A percentile compares a stretch with the other conserved stretches of the same genome.
Conservation (phyloP, 2,888 invertebrate species). For the Apodemia zela region DNA sequence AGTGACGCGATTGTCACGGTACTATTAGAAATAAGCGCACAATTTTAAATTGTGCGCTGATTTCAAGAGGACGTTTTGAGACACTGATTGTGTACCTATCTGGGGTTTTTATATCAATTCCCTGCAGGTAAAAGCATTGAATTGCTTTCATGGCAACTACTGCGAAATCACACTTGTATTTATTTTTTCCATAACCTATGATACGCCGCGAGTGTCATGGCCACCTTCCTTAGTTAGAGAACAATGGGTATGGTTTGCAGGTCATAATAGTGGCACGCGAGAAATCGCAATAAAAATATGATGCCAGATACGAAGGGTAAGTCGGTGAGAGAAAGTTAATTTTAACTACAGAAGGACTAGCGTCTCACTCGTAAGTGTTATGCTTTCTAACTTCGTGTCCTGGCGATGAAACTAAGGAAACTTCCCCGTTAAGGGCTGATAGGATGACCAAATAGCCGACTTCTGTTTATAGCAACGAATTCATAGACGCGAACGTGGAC, state of each 20-base stretch:
- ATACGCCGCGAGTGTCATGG: neutral
- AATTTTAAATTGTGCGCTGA: no score
- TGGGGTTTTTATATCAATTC: no score
- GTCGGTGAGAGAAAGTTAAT: slow-evolving; percentile 58
- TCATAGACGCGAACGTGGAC: neutral
- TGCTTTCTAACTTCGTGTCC: slow-evolving; percentile 22
- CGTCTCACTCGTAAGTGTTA: slow-evolving; percentile 36
- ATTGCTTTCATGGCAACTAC: no score
- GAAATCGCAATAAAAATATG: slow-evolving; percentile 41
- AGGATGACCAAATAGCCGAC: slow-evolving; percentile 16
- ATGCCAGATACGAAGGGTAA: slow-evolving; percentile 46
- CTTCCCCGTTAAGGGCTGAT: slow-evolving; percentile 18
- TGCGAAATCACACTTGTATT: no score
- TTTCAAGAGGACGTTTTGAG: no score
- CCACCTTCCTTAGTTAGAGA: neutral
- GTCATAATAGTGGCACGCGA: slow-evolving; percentile 40
- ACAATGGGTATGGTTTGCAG: slow-evolving; percentile 34
- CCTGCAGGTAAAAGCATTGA: no score
- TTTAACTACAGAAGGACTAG: slow-evolving; percentile 47
- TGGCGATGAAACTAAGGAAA: neutral
- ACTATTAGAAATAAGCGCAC: no score
- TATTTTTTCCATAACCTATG: neutral
- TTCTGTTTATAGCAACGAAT: neutral
- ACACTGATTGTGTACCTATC: no score
- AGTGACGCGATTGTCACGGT: no score